A percentile compares a stretch with the other conserved stretches of the same genome.
These are phyloP conservation scores for Scelioninae gen. 2 DNA, from an alignment of 2,888 invertebrate genomes.

Conservation along the genomic window DNA sequence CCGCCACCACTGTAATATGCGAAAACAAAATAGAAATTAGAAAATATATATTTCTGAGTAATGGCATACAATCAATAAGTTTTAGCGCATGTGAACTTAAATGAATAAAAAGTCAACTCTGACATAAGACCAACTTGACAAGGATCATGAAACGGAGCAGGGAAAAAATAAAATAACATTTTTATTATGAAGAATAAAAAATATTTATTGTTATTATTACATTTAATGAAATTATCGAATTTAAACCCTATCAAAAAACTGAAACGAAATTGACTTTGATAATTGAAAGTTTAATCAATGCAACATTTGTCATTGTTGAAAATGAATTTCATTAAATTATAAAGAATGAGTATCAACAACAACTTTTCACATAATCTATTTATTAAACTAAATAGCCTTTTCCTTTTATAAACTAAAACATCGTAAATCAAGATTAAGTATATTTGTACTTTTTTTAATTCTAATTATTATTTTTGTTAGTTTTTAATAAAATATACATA, in stretches of 20 bases:
- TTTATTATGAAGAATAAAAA: constrained; percentile 61
- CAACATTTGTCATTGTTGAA: too few species aligned
- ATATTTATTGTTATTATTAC: constrained; percentile 67
- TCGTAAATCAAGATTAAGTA: too few species aligned
- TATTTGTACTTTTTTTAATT: too few species aligned
- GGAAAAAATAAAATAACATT: constrained; percentile 67
- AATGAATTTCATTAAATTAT: too few species aligned
- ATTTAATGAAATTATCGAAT: constrained; percentile 22
- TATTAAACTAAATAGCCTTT: too few species aligned
- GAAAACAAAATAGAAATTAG: constrained; percentile 63
- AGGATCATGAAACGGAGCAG: constrained; percentile 64
- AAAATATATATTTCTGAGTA: constrained; percentile 13
- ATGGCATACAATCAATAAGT: not conserved
- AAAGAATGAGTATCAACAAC: too few species aligned
- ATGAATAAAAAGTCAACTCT: constrained; percentile 10
- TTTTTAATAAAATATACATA: too few species aligned
- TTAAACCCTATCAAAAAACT: not conserved
- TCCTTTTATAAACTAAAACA: too few species aligned
- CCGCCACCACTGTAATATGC: constrained; percentile 80
- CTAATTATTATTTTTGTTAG: too few species aligned
- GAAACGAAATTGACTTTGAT: too few species aligned
- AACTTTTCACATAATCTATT: too few species aligned
- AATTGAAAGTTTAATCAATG: too few species aligned
- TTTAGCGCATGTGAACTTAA: not conserved
- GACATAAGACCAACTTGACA: constrained; percentile 66